Evolutionary conservation across 2,888 invertebrate species (phyloP).

Genomic region (Acrobeloides nanus): DNA sequence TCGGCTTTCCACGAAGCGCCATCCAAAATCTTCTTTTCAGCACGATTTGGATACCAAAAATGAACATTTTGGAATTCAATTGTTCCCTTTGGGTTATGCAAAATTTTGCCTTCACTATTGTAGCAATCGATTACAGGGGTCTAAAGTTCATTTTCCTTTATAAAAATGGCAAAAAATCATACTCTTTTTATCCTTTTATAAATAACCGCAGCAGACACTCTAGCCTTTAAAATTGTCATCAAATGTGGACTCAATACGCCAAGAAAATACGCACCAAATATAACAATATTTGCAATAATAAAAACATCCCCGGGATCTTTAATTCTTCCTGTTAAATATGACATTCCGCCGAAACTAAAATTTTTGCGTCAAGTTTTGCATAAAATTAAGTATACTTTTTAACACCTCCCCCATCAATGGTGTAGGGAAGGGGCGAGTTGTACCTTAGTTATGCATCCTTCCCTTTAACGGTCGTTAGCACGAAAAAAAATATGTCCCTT

Average conservation of each 20-base stretch:
- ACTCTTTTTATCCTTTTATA: conserved; percentile 41
- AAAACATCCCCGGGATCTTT: conserved; percentile 43
- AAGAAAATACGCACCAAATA: conserved; percentile 38
- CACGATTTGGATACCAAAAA: conserved; percentile 37
- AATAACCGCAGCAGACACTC: conserved; percentile 44
- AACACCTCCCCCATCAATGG: no score
- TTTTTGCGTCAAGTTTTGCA: no score
- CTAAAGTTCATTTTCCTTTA: conserved; percentile 1
- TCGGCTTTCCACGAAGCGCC: conserved; percentile 50
- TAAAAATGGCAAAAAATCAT: no score
- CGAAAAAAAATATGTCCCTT: no score
- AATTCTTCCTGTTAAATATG: conserved; percentile 7
- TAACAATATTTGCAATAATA: conserved; percentile 36
- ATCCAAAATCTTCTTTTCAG: conserved; percentile 41
- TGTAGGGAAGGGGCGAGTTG: not conserved
- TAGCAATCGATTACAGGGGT: conserved; percentile 29
- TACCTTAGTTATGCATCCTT: not conserved
- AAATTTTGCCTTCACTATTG: conserved; percentile 22
- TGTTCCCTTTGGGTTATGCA: conserved; percentile 16
- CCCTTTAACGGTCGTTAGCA: not conserved
- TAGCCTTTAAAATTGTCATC: conserved; percentile 41
- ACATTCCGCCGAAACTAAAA: conserved; percentile 8
- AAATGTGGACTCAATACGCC: conserved; percentile 43
- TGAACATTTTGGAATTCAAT: conserved; percentile 35
- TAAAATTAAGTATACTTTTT: no score